A percentile compares a stretch with the other conserved stretches of the same genome.
These are phyloP conservation scores for Galeopsomyia nigrocyanea DNA, from an alignment of 2,888 invertebrate species.

Conservation along the genomic window DNA sequence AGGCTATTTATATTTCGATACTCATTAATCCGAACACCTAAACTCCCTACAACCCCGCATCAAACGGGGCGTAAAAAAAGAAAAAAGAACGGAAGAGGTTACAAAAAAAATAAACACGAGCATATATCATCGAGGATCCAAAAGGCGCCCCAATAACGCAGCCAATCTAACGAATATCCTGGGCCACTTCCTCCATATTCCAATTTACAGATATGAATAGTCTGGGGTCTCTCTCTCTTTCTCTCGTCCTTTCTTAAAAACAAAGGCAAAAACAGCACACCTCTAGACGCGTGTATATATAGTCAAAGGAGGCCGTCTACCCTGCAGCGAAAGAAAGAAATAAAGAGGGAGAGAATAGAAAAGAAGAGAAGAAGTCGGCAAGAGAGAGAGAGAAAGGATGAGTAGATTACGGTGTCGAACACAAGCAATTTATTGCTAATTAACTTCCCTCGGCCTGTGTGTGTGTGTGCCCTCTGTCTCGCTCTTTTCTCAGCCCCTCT, in stretches of 20 bases:
- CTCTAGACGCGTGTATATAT: constrained; percentile 15
- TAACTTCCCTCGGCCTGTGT: constrained; percentile 43
- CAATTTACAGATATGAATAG: constrained; percentile 44
- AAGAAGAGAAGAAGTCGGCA: constrained; percentile 26
- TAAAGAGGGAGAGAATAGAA: constrained; percentile 39
- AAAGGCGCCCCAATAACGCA: constrained; percentile 12
- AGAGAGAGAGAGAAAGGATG: constrained; percentile 38
- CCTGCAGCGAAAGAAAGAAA: constrained; percentile 44
- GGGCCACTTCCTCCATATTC: constrained; percentile 40
- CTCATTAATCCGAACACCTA: too few species aligned
- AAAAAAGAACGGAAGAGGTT: too few species aligned
- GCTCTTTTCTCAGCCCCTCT: constrained; percentile 45
- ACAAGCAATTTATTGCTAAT: constrained; percentile 51
- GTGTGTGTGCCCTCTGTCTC: constrained; percentile 24
- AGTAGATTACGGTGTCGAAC: constrained; percentile 51
- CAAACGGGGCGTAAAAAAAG: too few species aligned
- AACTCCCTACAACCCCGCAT: too few species aligned
- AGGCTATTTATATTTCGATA: too few species aligned
- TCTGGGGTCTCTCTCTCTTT: neutral
- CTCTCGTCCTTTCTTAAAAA: constrained; percentile 26
- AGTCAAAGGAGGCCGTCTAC: constrained; percentile 37
- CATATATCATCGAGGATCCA: constrained; percentile 5
- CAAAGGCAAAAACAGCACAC: constrained; percentile 29
- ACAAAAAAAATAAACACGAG: too few species aligned
- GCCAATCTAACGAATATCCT: constrained; percentile 36